These are phyloP conservation scores for Phodopus roborovskii DNA, from an alignment of 2,113 vertebrate genomes.

Conservation along the genomic window DNA sequence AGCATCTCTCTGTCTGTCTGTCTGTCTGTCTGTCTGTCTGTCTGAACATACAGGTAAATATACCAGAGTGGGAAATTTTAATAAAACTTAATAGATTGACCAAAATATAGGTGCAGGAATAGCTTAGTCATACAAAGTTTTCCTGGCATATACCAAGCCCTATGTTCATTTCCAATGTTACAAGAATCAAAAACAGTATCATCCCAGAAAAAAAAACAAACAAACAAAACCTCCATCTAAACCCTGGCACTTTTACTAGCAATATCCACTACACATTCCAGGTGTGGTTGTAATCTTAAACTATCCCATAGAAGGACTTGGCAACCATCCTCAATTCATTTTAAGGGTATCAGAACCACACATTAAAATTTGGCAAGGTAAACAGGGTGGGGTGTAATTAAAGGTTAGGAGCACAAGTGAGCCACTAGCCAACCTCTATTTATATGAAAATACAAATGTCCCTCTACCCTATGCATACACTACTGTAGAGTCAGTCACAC, in stretches of 20 bases:
- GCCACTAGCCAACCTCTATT: slow-evolving; percentile 28
- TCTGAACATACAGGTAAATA: neutral
- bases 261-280: slow-evolving; percentile 14
- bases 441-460: slow-evolving; percentile 20
- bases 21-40: too few relatives aligned
- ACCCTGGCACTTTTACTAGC: neutral
- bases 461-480: neutral
- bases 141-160: neutral
- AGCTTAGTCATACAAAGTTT: neutral
- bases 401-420: neutral
- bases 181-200: neutral
- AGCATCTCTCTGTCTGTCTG: too few relatives aligned
- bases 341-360: neutral
- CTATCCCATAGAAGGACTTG: neutral
- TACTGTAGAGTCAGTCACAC: neutral
- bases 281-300: neutral
- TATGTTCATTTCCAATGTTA: neutral
- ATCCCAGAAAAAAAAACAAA: neutral
- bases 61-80: neutral
- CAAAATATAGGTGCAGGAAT: neutral
- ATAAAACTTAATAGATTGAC: neutral
- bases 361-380: slow-evolving; percentile 10
- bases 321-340: neutral
- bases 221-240: neutral
- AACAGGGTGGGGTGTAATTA: neutral